phyloP scores from a whole-genome alignment of 2,113 vertebrate species.

The Oryzias curvinotus region DNA sequence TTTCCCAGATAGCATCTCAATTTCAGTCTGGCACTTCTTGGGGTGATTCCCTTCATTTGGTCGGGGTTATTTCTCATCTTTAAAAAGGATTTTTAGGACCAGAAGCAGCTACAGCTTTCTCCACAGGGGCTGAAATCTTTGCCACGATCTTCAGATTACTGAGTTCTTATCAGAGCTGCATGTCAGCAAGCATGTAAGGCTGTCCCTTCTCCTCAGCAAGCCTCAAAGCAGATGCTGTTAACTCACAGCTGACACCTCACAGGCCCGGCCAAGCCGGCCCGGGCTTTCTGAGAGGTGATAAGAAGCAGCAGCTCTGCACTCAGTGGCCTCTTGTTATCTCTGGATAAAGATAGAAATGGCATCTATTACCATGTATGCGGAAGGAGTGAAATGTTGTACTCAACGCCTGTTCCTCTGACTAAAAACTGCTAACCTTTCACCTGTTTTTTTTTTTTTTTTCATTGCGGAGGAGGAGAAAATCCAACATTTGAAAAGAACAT shows the following conservation, averaged over 20 bases:
- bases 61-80: constrained; percentile 26
- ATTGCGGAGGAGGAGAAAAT: background rate
- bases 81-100: constrained; percentile 25
- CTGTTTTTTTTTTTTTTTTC: too few relatives aligned
- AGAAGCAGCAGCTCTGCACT: constrained; percentile 37
- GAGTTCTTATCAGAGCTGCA: constrained; percentile 32
- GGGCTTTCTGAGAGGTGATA: constrained; percentile 53
- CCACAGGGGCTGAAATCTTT: constrained; percentile 3
- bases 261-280: constrained; percentile 12
- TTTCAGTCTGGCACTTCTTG: constrained; percentile 30
- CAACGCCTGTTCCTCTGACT: background rate
- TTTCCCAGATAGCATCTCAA: constrained; percentile 65
- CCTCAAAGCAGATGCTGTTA: constrained; percentile 26
- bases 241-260: constrained; percentile 39
- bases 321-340: constrained; percentile 52
- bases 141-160: constrained; percentile 20
- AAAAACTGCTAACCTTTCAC: background rate
- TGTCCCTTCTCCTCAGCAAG: constrained; percentile 13
- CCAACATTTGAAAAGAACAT: constrained; percentile 5
- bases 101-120: constrained; percentile 9
- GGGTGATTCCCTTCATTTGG: constrained; percentile 18
- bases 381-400: constrained; percentile 1
- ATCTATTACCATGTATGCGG: constrained; percentile 33
- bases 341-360: constrained; percentile 45
- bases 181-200: constrained; percentile 21